Base-by-base conservation (phyloP, 2,888 invertebrate genomes). In the Graphium colonna region DNA sequence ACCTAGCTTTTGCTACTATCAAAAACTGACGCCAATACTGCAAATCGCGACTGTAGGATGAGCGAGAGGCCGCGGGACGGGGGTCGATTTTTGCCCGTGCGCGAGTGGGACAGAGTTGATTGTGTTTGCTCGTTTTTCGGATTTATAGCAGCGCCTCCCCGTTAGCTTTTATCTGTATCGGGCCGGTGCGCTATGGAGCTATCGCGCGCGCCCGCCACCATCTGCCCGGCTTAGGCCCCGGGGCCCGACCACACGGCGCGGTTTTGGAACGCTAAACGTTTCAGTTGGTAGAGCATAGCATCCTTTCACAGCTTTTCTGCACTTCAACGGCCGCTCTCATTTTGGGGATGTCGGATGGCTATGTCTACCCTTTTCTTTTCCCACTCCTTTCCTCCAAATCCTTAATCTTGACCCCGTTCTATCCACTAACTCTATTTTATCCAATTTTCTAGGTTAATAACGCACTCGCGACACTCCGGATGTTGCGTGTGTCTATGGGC, bases 111-210 rank as follows among this genome's bases (percentile, higher is more conserved):
- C 63, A 63, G 69, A 66, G 60, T 58, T 60, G 38, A 65, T 59
- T 60, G 63, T 64, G 68, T 70, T 68, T 69, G 60, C 67, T 72
- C 68, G 64, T 71, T 75, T 77, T 73, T 75, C 68, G 73, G 66
- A 81, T 85, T 84, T 84, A 83, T 82, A 77, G 79, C 77, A 74
- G 75, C 72, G 75, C 81, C 84, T 82, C 80, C 79, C 81, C 78
- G 82, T 82, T 82, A 78, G 73, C 71, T 5, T 75, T 81, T 85
- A 84, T 86, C 86, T 83, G 74, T 75, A 84, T 82, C 81, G 67
- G 21, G 36, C 64, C 63, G 67, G 85, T 83, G 85, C 86, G 75
- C 84, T 87, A 84, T 87, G 85, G 82, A 73, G 78, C 78, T 84
- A 85, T 84, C 84, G 71, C 66, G 69, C 59, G 62, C 62, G 65